Evolutionary conservation across 1,140 invertebrate genomes (phyloP).

Genomic region (Dreissena polymorpha): DNA sequence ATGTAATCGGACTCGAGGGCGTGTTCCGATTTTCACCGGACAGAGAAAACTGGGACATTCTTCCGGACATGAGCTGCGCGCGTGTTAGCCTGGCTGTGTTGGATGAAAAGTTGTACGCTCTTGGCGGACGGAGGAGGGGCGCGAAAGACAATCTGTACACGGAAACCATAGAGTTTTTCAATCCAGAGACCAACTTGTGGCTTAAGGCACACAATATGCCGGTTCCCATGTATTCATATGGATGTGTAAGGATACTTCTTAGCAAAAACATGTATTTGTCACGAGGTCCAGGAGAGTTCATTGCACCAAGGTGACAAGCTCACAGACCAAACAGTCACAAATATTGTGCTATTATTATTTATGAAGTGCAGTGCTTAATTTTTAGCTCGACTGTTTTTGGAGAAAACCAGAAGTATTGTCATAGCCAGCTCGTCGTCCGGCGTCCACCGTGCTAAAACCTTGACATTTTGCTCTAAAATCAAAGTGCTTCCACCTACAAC

Average conservation of each 20-base stretch:
- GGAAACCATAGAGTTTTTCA: slow-evolving; percentile 72
- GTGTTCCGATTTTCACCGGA: slow-evolving; percentile 70
- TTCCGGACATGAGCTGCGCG: slow-evolving; percentile 71
- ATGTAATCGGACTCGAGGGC: slow-evolving; percentile 76
- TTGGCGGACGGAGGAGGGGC: slow-evolving; percentile 72
- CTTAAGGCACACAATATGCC: slow-evolving; percentile 69
- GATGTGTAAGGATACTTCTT: slow-evolving; percentile 73
- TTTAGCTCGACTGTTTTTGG: too few relatives aligned
- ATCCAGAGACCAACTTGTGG: slow-evolving; percentile 68
- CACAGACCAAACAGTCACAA: too few relatives aligned
- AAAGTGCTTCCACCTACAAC: too few relatives aligned
- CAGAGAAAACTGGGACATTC: slow-evolving; percentile 69
- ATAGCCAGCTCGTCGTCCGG: too few relatives aligned
- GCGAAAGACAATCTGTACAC: slow-evolving; percentile 75
- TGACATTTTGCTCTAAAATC: too few relatives aligned
- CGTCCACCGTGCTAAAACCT: too few relatives aligned
- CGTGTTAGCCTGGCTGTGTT: slow-evolving; percentile 73
- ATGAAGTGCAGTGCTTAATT: too few relatives aligned
- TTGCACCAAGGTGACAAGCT: slow-evolving; percentile 30
- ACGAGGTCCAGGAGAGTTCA: slow-evolving; percentile 1
- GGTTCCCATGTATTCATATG: slow-evolving; percentile 76
- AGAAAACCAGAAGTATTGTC: too few relatives aligned
- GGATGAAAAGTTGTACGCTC: slow-evolving; percentile 74
- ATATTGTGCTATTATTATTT: too few relatives aligned
- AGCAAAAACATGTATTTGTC: slow-evolving; percentile 35